These are phyloP conservation scores for Bombus confusus DNA, from an alignment of 1,140 invertebrate species.

Conservation along the genomic window DNA sequence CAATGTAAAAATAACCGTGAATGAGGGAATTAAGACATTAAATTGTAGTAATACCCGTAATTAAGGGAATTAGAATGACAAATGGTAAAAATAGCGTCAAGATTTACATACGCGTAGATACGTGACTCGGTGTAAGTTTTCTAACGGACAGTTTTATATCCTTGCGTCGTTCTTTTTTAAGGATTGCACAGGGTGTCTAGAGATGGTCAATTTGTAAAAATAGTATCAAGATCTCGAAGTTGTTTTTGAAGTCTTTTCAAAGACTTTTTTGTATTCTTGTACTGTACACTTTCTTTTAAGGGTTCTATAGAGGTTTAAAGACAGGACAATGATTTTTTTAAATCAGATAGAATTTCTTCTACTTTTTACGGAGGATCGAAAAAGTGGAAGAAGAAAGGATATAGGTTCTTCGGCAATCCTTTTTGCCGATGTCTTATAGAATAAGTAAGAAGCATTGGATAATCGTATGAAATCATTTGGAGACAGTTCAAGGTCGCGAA, in stretches of 20 bases:
- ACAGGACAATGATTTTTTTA: background rate
- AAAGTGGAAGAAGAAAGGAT: background rate
- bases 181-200: background rate
- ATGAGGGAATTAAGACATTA: background rate
- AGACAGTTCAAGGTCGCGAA: background rate
- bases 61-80: background rate
- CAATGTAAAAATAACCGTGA: slow-evolving; percentile 38
- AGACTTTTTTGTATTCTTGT: background rate
- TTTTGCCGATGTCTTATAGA: background rate
- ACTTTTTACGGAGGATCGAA: background rate
- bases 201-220: background rate
- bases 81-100: background rate
- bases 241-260: background rate
- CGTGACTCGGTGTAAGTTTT: too few species aligned
- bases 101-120: background rate
- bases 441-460: background rate
- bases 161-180: background rate
- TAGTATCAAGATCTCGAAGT: background rate
- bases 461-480: background rate
- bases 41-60: background rate
- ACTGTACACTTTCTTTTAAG: background rate
- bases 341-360: background rate
- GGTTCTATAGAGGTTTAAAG: background rate
- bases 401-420: background rate
- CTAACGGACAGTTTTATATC: background rate